Percentiles rank a stretch among this genome's conserved stretches.
phyloP scores from a whole-genome alignment of 2,113 vertebrate genomes.

The Cololabis saira region DNA sequence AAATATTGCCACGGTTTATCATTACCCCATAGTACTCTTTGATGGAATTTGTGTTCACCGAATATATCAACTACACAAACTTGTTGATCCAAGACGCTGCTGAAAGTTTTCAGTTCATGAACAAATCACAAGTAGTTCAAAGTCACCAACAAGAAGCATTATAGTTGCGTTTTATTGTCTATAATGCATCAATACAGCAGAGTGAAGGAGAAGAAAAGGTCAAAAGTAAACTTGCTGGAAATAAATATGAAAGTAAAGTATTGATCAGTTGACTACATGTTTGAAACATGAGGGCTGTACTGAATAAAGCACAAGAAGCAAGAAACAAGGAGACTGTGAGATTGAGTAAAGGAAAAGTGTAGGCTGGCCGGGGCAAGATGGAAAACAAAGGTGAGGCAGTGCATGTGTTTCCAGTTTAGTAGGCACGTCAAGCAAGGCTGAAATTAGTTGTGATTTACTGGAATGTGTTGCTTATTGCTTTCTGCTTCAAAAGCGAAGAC shows the following conservation, averaged over 20 bases:
- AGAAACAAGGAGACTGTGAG: conserved; percentile 32
- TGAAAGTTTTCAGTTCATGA: not conserved
- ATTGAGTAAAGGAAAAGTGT: conserved; percentile 59
- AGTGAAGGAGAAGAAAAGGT: not conserved
- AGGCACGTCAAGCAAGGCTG: conserved; percentile 74
- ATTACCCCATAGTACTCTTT: too few species aligned
- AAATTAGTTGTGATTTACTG: conserved; percentile 79
- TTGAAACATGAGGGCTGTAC: conserved; percentile 20
- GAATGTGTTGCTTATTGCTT: conserved; percentile 70
- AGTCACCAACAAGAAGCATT: conserved; percentile 10
- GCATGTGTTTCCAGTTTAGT: conserved; percentile 79
- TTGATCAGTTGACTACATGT: conserved; percentile 30
- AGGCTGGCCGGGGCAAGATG: conserved; percentile 63
- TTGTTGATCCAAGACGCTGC: conserved; percentile 29
- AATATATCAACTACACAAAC: conserved; percentile 24
- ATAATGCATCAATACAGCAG: conserved; percentile 18
- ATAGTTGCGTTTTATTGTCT: not conserved
- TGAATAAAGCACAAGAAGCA: conserved; percentile 35
- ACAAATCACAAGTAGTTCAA: conserved; percentile 15
- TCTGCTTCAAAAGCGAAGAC: conserved; percentile 50
- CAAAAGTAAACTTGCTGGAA: conserved; percentile 12
- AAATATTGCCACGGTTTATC: too few species aligned
- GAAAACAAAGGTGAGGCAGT: conserved; percentile 64
- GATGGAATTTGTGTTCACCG: conserved; percentile 10
- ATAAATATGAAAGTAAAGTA: conserved; percentile 26